phyloP scores from a whole-genome alignment of 2,888 invertebrate genomes.

The Lithophane socia region DNA sequence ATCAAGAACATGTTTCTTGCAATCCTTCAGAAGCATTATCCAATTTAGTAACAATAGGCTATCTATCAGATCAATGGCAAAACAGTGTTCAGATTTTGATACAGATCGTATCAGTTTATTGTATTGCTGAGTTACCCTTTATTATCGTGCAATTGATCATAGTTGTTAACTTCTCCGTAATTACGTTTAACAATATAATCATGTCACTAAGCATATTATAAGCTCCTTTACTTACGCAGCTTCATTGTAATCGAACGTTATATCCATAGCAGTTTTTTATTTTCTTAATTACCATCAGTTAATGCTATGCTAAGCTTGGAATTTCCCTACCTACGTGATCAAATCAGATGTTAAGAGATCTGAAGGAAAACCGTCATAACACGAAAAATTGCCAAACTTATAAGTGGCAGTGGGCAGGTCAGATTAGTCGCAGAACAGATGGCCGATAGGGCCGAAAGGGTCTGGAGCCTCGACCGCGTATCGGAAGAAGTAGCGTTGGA shows the following conservation, averaged over 20 bases:
- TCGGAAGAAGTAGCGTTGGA: too few species aligned
- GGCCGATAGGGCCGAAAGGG: too few species aligned
- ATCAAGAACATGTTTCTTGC: conserved; percentile 21
- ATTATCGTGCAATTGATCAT: conserved; percentile 45
- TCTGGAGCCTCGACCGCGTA: too few species aligned
- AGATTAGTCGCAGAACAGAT: too few species aligned
- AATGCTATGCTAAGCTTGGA: too few species aligned
- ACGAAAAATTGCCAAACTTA: too few species aligned
- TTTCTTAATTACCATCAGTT: neutral
- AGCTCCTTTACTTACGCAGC: too few species aligned
- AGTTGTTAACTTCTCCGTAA: conserved; percentile 43
- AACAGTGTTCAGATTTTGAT: conserved; percentile 54
- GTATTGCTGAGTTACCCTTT: conserved; percentile 32
- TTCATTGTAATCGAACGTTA: neutral
- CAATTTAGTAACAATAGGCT: conserved; percentile 43
- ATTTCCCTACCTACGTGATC: too few species aligned
- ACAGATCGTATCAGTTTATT: conserved; percentile 52
- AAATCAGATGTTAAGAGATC: too few species aligned
- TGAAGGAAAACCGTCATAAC: too few species aligned
- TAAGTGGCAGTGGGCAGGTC: too few species aligned
- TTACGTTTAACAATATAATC: conserved; percentile 30
- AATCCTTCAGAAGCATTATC: conserved; percentile 44
- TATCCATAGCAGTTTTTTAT: neutral
- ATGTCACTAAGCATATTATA: conserved; percentile 18
- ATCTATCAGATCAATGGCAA: conserved; percentile 48